Evolutionary conservation across 2,888 invertebrate species (phyloP).

Genomic region (Cerastis leucographa): DNA sequence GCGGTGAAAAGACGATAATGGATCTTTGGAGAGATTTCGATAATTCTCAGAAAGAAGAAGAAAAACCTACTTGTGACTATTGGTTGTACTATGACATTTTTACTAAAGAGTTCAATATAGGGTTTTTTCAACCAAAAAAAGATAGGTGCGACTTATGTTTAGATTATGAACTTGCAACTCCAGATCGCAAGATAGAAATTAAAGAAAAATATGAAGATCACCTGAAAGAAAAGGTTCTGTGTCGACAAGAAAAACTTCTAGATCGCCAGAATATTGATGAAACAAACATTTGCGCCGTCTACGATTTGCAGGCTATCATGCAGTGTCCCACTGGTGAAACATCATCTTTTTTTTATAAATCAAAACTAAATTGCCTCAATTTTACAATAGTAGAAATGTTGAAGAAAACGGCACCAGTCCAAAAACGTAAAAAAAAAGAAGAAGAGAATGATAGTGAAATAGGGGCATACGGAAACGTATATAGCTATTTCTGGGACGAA

Average conservation of each 20-base stretch:
- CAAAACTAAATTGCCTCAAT: slow-evolving; percentile 21
- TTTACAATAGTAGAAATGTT: slow-evolving; percentile 8
- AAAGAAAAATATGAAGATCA: not conserved
- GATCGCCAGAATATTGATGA: too few species aligned
- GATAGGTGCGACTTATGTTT: not conserved
- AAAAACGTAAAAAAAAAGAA: not conserved
- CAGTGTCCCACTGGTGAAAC: slow-evolving; percentile 4
- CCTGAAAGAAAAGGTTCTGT: slow-evolving; percentile 10
- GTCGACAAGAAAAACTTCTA: too few species aligned
- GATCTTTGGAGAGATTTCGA: slow-evolving; percentile 15
- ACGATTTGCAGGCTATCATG: slow-evolving; percentile 1
- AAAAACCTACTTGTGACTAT: not conserved
- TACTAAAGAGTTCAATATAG: too few species aligned
- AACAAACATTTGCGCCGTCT: too few species aligned
- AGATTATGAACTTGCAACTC: too few species aligned
- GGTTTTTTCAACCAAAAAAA: too few species aligned
- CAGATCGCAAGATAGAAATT: not conserved
- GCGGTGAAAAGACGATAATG: slow-evolving; percentile 43
- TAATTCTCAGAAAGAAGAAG: not conserved
- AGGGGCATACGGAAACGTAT: too few species aligned
- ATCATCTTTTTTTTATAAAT: slow-evolving; percentile 10
- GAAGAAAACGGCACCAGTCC: not conserved
- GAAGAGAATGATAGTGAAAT: too few species aligned
- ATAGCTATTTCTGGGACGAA: too few species aligned
- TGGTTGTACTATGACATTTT: not conserved